Evolutionary conservation across 2,888 invertebrate species (phyloP).

Genomic region (Trachelus iudaicus): DNA sequence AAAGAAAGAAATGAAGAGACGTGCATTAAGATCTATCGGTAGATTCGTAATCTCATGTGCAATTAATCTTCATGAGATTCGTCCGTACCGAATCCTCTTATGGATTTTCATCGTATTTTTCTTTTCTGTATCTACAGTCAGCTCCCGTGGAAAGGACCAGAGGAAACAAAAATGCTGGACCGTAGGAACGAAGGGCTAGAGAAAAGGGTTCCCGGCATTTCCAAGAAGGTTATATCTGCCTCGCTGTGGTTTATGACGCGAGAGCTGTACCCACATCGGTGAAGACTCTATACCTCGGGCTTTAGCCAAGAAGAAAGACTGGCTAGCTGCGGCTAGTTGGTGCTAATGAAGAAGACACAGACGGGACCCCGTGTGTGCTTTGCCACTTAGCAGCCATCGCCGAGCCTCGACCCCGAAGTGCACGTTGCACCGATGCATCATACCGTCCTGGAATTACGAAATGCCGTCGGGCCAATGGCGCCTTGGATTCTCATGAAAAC

Average conservation of each 20-base stretch:
- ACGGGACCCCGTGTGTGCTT: conserved; percentile 56
- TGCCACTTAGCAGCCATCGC: conserved; percentile 57
- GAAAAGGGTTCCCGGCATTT: conserved; percentile 30
- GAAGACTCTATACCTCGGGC: conserved; percentile 23
- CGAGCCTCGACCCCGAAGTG: conserved; percentile 48
- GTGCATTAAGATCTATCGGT: conserved; percentile 6
- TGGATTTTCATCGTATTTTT: not conserved
- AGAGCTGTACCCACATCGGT: conserved; percentile 50
- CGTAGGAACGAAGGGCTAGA: not conserved
- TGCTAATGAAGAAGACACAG: conserved; percentile 64
- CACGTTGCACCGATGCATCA: conserved; percentile 25
- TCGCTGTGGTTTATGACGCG: conserved; percentile 53
- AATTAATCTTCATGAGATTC: not conserved
- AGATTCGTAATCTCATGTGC: not conserved
- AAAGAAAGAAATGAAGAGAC: conserved; percentile 26
- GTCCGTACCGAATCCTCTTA: not conserved
- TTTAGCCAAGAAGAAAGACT: conserved; percentile 43
- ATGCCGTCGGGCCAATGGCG: conserved; percentile 27
- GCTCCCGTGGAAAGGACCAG: not conserved
- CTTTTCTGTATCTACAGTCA: not conserved
- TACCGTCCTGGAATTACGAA: conserved; percentile 39
- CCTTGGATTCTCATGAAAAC: conserved; percentile 36
- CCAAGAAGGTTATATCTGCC: conserved; percentile 46
- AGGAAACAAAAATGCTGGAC: not conserved
- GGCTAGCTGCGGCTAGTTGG: conserved; percentile 47